These are phyloP conservation scores for Setophaga petechia DNA, from an alignment of 2,113 vertebrate species.

Conservation along the genomic window DNA sequence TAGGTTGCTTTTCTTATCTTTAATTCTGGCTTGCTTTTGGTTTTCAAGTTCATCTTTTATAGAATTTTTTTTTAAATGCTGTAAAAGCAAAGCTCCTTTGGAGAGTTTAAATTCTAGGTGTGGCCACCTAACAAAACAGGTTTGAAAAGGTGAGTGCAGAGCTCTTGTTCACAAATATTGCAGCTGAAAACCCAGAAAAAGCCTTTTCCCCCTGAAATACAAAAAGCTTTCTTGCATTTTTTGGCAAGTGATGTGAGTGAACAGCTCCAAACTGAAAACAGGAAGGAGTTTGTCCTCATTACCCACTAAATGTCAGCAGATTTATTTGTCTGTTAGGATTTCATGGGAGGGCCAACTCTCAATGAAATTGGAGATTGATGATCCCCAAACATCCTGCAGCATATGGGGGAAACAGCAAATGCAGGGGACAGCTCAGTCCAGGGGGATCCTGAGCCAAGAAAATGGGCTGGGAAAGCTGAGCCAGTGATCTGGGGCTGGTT, in stretches of 20 bases:
- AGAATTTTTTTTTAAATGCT: background rate
- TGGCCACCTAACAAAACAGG: background rate
- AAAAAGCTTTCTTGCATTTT: background rate
- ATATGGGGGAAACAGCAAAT: background rate
- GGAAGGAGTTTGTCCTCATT: constrained; percentile 24
- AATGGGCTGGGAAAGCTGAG: background rate
- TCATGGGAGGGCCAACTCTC: background rate
- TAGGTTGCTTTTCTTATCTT: background rate
- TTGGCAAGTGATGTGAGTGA: background rate
- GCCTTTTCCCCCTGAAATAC: background rate
- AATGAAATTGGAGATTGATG: background rate
- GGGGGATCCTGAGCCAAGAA: background rate
- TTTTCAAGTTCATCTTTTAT: background rate
- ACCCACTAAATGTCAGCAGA: background rate
- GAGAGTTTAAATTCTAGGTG: background rate
- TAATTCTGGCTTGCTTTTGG: background rate
- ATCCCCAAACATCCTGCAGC: background rate
- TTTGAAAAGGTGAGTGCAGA: background rate
- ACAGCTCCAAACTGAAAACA: background rate
- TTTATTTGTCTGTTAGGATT: background rate
- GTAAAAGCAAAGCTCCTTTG: background rate
- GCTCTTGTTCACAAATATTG: background rate
- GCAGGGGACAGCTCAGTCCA: background rate
- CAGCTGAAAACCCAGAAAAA: background rate
- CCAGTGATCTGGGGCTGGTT: background rate